These are phyloP conservation scores for Phataginus tricuspis DNA, from an alignment of 2,797 vertebrate genomes.

Conservation along the genomic window DNA sequence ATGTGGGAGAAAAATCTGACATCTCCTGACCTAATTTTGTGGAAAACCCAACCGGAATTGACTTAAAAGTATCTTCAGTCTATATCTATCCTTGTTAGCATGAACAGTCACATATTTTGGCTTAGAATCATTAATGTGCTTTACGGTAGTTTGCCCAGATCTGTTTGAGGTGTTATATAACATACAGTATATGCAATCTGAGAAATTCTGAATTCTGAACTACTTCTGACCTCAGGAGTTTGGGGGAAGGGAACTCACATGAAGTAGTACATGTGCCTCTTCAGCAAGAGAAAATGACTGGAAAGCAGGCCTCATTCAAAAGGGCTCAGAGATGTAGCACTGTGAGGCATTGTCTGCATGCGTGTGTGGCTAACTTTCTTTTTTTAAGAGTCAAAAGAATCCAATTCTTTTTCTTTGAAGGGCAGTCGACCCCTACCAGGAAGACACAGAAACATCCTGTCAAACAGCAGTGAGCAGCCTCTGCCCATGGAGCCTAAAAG, in stretches of 20 bases:
- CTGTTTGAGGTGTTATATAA: neutral
- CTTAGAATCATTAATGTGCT: neutral
- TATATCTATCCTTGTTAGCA: neutral
- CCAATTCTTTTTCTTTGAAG: conserved; percentile 73
- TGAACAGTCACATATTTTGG: neutral
- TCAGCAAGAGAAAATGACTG: neutral
- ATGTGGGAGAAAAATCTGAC: neutral
- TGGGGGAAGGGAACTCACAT: neutral
- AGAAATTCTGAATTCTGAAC: neutral
- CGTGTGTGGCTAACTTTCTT: conserved; percentile 54
- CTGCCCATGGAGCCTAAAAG: conserved; percentile 73
- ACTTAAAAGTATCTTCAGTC: neutral
- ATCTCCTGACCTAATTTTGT: neutral
- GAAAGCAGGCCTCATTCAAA: conserved; percentile 1
- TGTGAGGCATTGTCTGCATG: neutral
- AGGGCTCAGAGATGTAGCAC: neutral
- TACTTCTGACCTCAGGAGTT: neutral
- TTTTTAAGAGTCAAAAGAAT: conserved; percentile 53
- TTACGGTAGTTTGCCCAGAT: neutral
- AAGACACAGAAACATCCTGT: conserved; percentile 78
- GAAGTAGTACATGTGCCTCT: neutral
- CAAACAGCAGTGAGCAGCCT: conserved; percentile 56
- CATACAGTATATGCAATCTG: neutral
- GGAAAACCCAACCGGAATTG: neutral
- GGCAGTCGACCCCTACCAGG: conserved; percentile 47